Conservation (phyloP, 2,113 vertebrate species). For the Murina feae region DNA sequence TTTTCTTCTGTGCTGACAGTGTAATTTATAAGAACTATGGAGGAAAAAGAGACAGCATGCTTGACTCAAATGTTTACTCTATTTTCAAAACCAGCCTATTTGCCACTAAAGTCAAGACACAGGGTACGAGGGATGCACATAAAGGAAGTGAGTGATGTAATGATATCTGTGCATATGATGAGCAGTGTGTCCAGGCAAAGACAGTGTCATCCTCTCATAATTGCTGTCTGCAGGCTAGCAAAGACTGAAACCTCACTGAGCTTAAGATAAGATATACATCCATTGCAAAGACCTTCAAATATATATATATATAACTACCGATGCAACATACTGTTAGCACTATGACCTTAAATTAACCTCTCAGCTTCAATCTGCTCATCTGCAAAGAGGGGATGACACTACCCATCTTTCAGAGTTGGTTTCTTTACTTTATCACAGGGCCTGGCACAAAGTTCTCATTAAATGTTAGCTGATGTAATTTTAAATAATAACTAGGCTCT, state of each 20-base stretch:
- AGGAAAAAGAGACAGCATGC: not conserved
- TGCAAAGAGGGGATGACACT: not conserved
- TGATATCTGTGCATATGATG: not conserved
- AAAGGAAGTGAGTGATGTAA: not conserved
- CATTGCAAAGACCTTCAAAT: not conserved
- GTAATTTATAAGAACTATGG: not conserved
- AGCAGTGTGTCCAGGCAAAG: not conserved
- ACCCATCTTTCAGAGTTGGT: too few relatives aligned
- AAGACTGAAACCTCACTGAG: accelerated
- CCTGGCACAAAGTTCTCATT: not conserved
- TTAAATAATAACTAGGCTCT: not conserved
- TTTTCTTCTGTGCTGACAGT: not conserved
- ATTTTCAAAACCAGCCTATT: conserved; percentile 2
- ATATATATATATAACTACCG: not conserved
- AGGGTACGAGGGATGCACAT: too few relatives aligned
- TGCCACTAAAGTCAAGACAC: not conserved
- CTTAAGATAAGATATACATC: not conserved
- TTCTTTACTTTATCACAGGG: not conserved
- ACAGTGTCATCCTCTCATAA: not conserved
- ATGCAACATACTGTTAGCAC: not conserved
- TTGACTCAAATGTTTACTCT: not conserved
- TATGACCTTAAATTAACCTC: not conserved
- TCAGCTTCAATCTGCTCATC: not conserved
- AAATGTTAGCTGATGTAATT: not conserved
- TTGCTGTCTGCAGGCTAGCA: not conserved